These are phyloP conservation scores for Fistularia commersonii DNA, from an alignment of 2,797 vertebrate species.

Conservation along the genomic window DNA sequence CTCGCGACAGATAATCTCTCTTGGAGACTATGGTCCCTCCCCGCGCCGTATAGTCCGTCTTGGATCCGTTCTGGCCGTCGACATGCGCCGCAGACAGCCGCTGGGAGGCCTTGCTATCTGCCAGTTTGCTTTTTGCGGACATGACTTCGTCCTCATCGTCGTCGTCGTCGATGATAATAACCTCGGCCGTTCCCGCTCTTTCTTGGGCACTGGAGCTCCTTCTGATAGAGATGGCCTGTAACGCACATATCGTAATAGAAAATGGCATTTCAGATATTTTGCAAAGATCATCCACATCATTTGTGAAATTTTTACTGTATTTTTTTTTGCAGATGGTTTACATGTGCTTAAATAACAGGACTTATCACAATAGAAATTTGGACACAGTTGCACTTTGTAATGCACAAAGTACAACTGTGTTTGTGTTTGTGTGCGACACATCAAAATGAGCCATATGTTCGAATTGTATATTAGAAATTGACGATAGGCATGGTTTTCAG, in stretches of 20 bases:
- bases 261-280: too few relatives aligned
- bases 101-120: conserved; percentile 41
- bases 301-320: too few relatives aligned
- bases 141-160: conserved; percentile 55
- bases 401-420: too few relatives aligned
- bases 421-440: too few relatives aligned
- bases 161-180: conserved; percentile 70
- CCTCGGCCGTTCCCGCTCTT: conserved; percentile 60
- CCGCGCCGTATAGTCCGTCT: conserved; percentile 76
- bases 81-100: conserved; percentile 34
- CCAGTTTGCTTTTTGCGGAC: conserved; percentile 26
- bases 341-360: too few relatives aligned
- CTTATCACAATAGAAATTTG: too few relatives aligned
- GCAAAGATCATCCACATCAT: too few relatives aligned
- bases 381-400: too few relatives aligned
- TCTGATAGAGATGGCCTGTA: conserved; percentile 66
- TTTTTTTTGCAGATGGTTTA: too few relatives aligned
- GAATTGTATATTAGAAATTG: too few relatives aligned
- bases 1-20: conserved; percentile 78
- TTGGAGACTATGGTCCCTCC: conserved; percentile 63
- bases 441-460: too few relatives aligned
- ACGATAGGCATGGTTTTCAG: too few relatives aligned
- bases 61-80: conserved; percentile 65
- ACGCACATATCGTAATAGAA: background rate
- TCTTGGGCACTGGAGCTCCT: conserved; percentile 70